Conservation (phyloP, 2,113 vertebrate genomes). For the Micronycteris hirsuta region DNA sequence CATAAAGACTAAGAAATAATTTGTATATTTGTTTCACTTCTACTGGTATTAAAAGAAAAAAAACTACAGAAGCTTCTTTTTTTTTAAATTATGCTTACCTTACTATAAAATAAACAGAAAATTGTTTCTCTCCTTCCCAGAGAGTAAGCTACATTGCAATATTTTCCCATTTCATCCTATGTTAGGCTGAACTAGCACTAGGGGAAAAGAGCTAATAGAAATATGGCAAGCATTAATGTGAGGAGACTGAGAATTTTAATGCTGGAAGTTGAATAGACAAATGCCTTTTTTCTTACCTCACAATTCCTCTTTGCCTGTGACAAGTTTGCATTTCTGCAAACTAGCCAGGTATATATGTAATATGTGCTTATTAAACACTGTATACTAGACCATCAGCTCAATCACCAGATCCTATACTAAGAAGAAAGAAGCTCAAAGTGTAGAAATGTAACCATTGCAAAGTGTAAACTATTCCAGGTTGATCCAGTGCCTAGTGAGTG, state of each 20-base stretch:
- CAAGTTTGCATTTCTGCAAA: constrained; percentile 61
- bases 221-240: constrained; percentile 14
- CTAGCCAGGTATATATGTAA: constrained; percentile 33
- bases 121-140: constrained; percentile 54
- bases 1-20: background rate
- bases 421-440: background rate
- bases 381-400: constrained; percentile 28
- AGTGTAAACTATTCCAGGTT: background rate
- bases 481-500: background rate
- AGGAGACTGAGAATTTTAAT: constrained; percentile 54
- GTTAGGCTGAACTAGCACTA: constrained; percentile 52
- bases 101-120: constrained; percentile 60
- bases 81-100: constrained; percentile 35
- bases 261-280: constrained; percentile 11
- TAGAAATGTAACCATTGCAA: background rate
- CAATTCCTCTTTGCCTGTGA: constrained; percentile 17
- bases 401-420: background rate
- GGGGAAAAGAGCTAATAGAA: constrained; percentile 62
- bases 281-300: constrained; percentile 51
- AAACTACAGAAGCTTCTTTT: background rate
- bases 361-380: background rate
- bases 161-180: constrained; percentile 53
- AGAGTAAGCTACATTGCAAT: constrained; percentile 58
- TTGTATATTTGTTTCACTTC: background rate
- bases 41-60: background rate